Evolutionary conservation across 2,797 vertebrate genomes (phyloP), one percentile per base, ranked within the genome.

Genomic region (Smutsia temminckii): DNA sequence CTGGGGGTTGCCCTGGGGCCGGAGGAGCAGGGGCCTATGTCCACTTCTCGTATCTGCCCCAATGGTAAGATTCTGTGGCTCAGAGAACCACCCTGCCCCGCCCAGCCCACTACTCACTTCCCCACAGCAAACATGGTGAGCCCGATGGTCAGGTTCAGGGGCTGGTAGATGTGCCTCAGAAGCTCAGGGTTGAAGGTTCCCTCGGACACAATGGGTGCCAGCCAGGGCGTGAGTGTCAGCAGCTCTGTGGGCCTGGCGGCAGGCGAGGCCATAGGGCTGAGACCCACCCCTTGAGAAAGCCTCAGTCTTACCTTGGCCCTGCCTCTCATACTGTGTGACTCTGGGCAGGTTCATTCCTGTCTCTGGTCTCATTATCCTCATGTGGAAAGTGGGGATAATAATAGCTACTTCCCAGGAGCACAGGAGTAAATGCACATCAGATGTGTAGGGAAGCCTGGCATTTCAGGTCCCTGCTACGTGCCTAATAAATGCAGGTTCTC

Each of bases 121-220:
- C 98, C 98, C 68, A 97, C 5, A 0, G 98, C 98, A 53, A 98
- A 98, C 16, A 94, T 95, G 0, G 97, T 98, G 77, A 98, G 93
- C 23, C 98, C 98, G 0, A 97, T 78, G 77, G 98, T 98, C 97
- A 98, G 97, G 91, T 98, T 98, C 97, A 98, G 85, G 0, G 97
- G 97, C 87, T 71, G 97, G 95, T 98, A 98, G 91, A 97, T 97
- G 11, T 40, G 89, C 64, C 96, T 96, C 93, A 98, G 95, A n/a
- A 98, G 63, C 68, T 97, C 96, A 0, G 96, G 74, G 71, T 97
- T 25, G 37, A 98, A 99, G 49, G 98, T 98, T 4, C 98, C 98
- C 64, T 99, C 98, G 37, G 98, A 99, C 55, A 98, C 0, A 0
- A 98, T 97, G 71, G 98, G 98, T 0, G 97, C 98, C 89, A 98